Evolutionary conservation across 2,888 invertebrate genomes (phyloP), one percentile per base, ranked within the genome.

Genomic region (Latrodectus elegans): DNA sequence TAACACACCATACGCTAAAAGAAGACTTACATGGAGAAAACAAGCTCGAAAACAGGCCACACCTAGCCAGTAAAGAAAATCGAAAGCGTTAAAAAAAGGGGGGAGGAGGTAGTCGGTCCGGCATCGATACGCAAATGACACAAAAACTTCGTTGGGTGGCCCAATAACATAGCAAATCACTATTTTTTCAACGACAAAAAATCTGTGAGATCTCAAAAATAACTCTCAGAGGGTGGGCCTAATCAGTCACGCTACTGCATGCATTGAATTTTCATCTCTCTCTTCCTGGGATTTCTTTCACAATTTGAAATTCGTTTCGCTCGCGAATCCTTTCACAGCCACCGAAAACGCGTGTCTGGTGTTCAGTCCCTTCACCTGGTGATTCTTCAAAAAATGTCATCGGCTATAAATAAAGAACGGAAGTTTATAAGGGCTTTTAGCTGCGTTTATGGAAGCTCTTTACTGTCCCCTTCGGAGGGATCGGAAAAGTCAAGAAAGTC

Each of bases 401-500:
- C 60, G 60, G 60, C n/a, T 60, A 60, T 60, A 60, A 12, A 60
- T 60, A 11, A 15, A 60, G n/a, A 60, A 60, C 60, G 60, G 38
- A 60, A 60, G 60, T 60, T 60, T 60, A 60, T 60, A 60, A 22
- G 60, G 60, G 14, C 60, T 60, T 60, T 60, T 60, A 60, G 60
- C n/a, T 12, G n/a, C 14, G 8, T 60, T 60, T 60, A 60, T 60
- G 60, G 12, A n/a, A 51, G 64, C 79, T 10, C 12, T 71, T 71
- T 60, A 64, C 71, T 70, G 68, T 55, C 10, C 65, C 75, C 38
- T 38, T 38, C 12, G 26, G 51, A 14, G 55, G 84, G 64, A 49
- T 71, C 26, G 70, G 55, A 86, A 71, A 86, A 81, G 80, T 81
- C 80, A 86, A 81, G 80, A 79, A 74, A 55, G 51, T 15, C n/a